Conservation (phyloP, 2,888 invertebrate genomes). For the Lepidocyrtinus sp. region DNA sequence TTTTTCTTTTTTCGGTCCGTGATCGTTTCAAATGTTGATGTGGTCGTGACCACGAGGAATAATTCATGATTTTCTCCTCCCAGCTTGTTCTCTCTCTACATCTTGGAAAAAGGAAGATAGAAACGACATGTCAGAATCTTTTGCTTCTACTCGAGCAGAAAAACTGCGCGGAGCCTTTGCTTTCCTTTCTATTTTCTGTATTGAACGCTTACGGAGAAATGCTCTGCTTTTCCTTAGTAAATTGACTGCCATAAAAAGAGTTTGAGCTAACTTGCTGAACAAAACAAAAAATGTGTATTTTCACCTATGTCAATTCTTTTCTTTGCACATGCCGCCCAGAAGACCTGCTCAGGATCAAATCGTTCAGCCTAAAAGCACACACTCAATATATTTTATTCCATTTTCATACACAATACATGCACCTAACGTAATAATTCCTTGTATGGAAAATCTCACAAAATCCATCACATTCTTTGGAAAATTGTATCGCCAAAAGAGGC, state of each 20-base stretch:
- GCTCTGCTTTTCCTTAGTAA: neutral
- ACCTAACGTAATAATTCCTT: too few relatives aligned
- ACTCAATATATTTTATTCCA: too few relatives aligned
- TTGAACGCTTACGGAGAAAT: neutral
- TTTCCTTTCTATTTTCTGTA: neutral
- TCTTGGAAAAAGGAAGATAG: constrained; percentile 9
- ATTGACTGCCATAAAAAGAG: neutral
- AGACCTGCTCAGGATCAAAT: too few relatives aligned
- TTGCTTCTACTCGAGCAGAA: neutral
- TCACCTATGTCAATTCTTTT: neutral
- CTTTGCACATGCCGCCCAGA: neutral
- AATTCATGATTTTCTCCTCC: constrained; percentile 58
- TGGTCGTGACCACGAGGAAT: constrained; percentile 63
- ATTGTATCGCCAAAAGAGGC: too few relatives aligned
- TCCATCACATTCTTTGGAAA: too few relatives aligned
- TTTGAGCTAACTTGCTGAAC: neutral
- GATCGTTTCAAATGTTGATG: constrained; percentile 54
- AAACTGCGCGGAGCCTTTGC: neutral
- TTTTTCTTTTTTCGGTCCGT: neutral
- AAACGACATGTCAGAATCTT: neutral
- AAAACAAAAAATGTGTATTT: neutral
- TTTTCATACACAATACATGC: too few relatives aligned
- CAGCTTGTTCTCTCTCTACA: constrained; percentile 31
- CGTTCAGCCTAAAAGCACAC: neutral
- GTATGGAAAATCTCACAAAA: too few relatives aligned